Percentiles rank a stretch among this genome's conserved stretches.
Evolutionary conservation across 1,140 invertebrate species (phyloP).

Genomic region (Drosophila truncata): DNA sequence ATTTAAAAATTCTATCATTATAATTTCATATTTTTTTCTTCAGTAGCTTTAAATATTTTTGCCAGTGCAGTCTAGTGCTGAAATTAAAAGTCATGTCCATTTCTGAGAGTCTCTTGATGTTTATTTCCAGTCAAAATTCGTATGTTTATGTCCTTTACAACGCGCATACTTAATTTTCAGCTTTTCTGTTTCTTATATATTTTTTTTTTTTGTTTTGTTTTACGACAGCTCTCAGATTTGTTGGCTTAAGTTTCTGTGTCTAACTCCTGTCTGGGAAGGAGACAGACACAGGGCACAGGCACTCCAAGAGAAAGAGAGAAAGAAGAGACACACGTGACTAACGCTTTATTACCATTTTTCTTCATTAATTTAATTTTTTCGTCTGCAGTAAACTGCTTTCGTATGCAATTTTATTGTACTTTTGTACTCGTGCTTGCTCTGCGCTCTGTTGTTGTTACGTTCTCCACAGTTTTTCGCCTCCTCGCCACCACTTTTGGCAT

Average conservation of each 20-base stretch:
- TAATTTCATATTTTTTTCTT: neutral
- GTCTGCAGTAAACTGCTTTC: slow-evolving; percentile 83
- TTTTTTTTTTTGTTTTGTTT: slow-evolving; percentile 9
- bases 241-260: slow-evolving; percentile 42
- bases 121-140: slow-evolving; percentile 43
- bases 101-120: slow-evolving; percentile 21
- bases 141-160: slow-evolving; percentile 45
- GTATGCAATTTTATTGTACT: slow-evolving; percentile 83
- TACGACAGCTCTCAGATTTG: slow-evolving; percentile 46
- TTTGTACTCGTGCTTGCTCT: slow-evolving; percentile 80
- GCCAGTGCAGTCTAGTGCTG: slow-evolving; percentile 3
- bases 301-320: slow-evolving; percentile 8
- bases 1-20: too few relatives aligned
- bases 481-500: neutral
- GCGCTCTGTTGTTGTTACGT: slow-evolving; percentile 79
- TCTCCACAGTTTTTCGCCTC: slow-evolving; percentile 31
- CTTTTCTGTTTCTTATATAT: neutral
- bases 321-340: slow-evolving; percentile 72
- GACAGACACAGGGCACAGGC: slow-evolving; percentile 7
- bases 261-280: slow-evolving; percentile 30
- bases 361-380: slow-evolving; percentile 83
- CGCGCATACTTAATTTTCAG: slow-evolving; percentile 45
- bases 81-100: slow-evolving; percentile 45
- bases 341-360: slow-evolving; percentile 82
- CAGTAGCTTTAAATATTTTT: neutral